phyloP scores from a whole-genome alignment of 1,140 invertebrate species.

The Papilio dardanus region DNA sequence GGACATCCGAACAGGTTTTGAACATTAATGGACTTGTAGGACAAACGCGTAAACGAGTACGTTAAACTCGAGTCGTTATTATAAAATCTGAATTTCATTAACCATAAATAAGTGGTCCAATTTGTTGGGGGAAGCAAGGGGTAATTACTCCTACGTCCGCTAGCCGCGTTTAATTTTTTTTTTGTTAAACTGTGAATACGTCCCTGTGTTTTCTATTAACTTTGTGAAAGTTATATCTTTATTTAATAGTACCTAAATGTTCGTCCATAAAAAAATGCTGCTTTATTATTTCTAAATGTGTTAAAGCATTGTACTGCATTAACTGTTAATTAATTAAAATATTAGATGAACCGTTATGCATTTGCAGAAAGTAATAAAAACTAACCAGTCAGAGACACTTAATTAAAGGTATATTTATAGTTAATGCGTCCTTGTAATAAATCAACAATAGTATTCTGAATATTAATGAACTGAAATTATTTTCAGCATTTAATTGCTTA shows the following conservation, averaged over 20 bases:
- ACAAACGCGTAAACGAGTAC: slow-evolving; percentile 53
- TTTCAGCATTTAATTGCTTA: background rate
- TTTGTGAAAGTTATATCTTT: background rate
- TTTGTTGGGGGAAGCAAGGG: slow-evolving; percentile 46
- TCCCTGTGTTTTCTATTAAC: slow-evolving; percentile 26
- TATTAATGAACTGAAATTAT: background rate
- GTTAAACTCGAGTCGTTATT: slow-evolving; percentile 51
- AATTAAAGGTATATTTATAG: too few species aligned
- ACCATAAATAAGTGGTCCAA: slow-evolving; percentile 58
- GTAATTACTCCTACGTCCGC: slow-evolving; percentile 49
- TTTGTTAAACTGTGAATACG: slow-evolving; percentile 43
- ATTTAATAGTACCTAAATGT: background rate
- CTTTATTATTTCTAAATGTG: background rate
- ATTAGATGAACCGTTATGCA: too few species aligned
- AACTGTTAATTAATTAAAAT: background rate
- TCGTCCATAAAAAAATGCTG: background rate
- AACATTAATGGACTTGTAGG: slow-evolving; percentile 44
- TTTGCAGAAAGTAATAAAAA: background rate
- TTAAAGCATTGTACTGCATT: background rate
- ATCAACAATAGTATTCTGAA: background rate
- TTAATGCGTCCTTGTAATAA: background rate
- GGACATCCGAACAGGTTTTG: slow-evolving; percentile 35
- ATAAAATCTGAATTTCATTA: slow-evolving; percentile 62
- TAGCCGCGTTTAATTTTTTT: slow-evolving; percentile 39
- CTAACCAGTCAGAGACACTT: background rate